phyloP scores from a whole-genome alignment of 2,113 vertebrate species.

The Macrotis lagotis region DNA sequence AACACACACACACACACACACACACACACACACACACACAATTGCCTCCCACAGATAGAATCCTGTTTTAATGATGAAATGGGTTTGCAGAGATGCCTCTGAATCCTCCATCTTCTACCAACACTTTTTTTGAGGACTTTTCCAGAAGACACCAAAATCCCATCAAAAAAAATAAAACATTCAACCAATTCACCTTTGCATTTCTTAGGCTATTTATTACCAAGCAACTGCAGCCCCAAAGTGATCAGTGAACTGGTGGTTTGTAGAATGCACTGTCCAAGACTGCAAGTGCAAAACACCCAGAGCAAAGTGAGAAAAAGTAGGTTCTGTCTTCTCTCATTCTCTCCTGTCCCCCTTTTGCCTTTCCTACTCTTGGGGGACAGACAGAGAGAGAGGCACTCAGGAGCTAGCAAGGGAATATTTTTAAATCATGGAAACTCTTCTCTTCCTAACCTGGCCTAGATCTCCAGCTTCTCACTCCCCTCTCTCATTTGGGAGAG shows the following conservation, averaged over 20 bases:
- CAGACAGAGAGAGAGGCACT: not conserved
- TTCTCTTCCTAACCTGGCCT: not conserved
- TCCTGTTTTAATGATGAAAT: not conserved
- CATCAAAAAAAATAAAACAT: not conserved
- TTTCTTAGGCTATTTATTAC: not conserved
- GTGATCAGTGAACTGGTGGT: not conserved
- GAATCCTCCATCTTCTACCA: not conserved
- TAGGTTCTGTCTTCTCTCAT: not conserved
- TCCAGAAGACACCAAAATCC: not conserved
- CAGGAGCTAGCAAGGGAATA: not conserved
- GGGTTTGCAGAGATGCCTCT: not conserved
- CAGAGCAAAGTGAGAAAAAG: not conserved
- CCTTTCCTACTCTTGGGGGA: not conserved
- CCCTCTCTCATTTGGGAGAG: not conserved
- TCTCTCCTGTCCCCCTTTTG: not conserved
- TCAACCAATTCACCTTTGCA: not conserved
- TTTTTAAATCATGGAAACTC: not conserved
- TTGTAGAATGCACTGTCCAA: not conserved
- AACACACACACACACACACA: not conserved
- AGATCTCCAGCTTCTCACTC: not conserved
- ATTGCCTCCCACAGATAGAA: not conserved
- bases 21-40: not conserved
- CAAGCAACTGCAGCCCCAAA: not conserved
- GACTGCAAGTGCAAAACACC: not conserved
- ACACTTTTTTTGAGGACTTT: not conserved